Evolutionary conservation across 23 tunicate species (phyloP), one percentile per base, ranked within the genome.

Genomic region (Corella eumyota): DNA sequence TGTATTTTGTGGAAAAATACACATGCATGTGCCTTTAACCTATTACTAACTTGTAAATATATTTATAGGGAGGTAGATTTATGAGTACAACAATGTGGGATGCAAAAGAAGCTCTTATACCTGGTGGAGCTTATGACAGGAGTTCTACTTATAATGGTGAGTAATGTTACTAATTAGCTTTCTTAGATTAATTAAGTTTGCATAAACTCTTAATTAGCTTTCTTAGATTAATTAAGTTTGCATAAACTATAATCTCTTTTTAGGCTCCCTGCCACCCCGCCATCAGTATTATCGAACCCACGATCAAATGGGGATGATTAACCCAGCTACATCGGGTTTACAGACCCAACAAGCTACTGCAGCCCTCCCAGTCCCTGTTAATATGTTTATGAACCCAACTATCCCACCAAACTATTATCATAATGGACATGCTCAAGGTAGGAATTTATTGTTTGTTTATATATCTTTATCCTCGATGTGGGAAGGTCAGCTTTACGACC

Each of bases 21-120:
- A n/a, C n/a, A n/a, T n/a, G n/a, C n/a, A n/a, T n/a, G n/a, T n/a
- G n/a, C n/a, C n/a, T n/a, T n/a, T n/a, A n/a, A n/a, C n/a, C n/a
- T n/a, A n/a, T n/a, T 44, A 13, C 15, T 11, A 44, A 44, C 49
- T 44, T 17, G 13, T 17, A 17, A 44, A 44, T 17, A 11, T 53
- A 6, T 69, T 55, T 54, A 2, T 64, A 86, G 83, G 91, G 91
- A 25, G 97, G 97, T 4, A 65, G 97, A 32, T 90, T 70, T 58
- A 81, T 81, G 91, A 80, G 91, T 66, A 90, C 62, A 44, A 80
- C 92, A 2, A 90, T 81, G 91, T 90, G 97, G 97, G 97, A 90
- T 64, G 97, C 97, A 4, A 80, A 84, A 48, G 97, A 90, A 46
- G 90, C 80, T 0, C 69, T 90, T 38, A 71, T 90, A 45, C 97